phyloP scores from a whole-genome alignment of 1,140 invertebrate species.

The Cotesia chilonis region DNA sequence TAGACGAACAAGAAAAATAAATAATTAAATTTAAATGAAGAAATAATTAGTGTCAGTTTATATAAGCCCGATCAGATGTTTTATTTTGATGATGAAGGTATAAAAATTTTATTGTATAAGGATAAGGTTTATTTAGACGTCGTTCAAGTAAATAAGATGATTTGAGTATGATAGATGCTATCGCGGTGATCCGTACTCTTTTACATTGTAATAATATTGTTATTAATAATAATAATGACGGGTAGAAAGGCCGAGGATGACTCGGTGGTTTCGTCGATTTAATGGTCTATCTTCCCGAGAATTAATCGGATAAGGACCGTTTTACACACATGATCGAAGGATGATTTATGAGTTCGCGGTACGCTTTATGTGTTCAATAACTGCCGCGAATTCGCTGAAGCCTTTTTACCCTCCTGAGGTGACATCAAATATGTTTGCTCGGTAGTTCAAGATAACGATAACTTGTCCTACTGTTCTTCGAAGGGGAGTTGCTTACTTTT shows the following conservation, averaged over 20 bases:
- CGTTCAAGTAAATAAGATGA: conserved; percentile 56
- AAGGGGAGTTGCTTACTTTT: too few species aligned
- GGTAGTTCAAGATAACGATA: too few species aligned
- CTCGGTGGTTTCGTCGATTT: conserved; percentile 38
- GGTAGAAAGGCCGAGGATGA: conserved; percentile 42
- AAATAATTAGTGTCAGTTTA: conserved; percentile 28
- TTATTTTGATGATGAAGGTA: not conserved
- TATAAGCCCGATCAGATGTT: too few species aligned
- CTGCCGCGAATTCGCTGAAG: not conserved
- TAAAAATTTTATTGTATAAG: conserved; percentile 2
- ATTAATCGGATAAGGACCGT: conserved; percentile 2
- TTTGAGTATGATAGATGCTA: conserved; percentile 27
- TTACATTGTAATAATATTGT: too few species aligned
- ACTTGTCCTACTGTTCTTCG: too few species aligned
- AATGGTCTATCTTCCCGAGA: not conserved
- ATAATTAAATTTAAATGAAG: not conserved
- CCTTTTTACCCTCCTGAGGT: too few species aligned
- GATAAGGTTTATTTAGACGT: conserved; percentile 50
- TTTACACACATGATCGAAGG: conserved; percentile 49
- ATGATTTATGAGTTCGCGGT: conserved; percentile 52
- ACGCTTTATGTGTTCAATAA: conserved; percentile 1
- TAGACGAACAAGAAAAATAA: too few species aligned
- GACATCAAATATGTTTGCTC: too few species aligned
- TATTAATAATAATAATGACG: conserved; percentile 39
- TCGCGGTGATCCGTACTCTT: not conserved